Percentiles rank a stretch among this genome's conserved stretches.
Evolutionary conservation across 2,888 invertebrate species (phyloP).

Genomic region (Tipula unca): DNA sequence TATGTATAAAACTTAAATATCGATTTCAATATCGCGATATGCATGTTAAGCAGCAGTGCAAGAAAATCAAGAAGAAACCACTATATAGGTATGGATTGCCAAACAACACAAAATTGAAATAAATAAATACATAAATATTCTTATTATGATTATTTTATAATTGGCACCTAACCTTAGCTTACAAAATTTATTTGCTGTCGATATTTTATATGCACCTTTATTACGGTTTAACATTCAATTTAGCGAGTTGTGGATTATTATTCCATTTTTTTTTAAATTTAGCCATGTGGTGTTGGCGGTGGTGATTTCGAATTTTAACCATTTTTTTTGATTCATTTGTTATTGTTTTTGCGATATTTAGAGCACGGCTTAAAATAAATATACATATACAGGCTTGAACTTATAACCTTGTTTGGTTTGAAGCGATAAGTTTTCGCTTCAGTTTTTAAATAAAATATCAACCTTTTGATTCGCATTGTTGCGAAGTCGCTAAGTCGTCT

Average conservation of each 20-base stretch:
- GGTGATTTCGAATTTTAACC: not conserved
- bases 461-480: too few species aligned
- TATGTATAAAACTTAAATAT: not conserved
- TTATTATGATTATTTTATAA: conserved; percentile 8
- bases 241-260: not conserved
- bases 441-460: too few species aligned
- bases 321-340: too few species aligned
- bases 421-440: too few species aligned
- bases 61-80: not conserved
- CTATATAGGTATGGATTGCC: not conserved
- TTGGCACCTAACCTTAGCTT: not conserved
- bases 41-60: not conserved
- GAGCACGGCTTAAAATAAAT: too few species aligned
- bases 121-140: not conserved
- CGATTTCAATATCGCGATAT: not conserved
- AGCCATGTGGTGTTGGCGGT: not conserved
- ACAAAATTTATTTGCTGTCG: not conserved
- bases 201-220: not conserved
- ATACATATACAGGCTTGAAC: too few species aligned
- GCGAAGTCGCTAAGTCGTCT: too few species aligned
- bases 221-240: not conserved
- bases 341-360: too few species aligned
- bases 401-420: too few species aligned
- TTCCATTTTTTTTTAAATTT: too few species aligned
- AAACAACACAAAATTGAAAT: not conserved